Base-by-base conservation (phyloP, 1,140 invertebrate genomes). In the Trachymyrmex septentrionalis region DNA sequence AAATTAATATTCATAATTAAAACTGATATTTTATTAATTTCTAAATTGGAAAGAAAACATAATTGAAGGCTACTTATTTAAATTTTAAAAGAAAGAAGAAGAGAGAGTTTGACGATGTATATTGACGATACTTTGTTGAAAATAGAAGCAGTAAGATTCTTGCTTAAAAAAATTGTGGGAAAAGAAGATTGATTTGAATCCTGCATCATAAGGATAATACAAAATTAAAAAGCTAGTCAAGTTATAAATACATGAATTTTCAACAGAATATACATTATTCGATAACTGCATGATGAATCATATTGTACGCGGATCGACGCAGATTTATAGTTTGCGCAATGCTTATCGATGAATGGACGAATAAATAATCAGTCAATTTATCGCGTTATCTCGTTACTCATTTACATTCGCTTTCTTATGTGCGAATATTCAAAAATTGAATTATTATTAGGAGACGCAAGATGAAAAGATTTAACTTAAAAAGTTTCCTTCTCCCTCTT, bases 351-450 rank as follows among this genome's bases (percentile, higher is more conserved):
- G n/a, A 30, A 53, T 21, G 27, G 34, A 44, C 19, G 66, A 72
- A 82, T 72, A 72, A 82, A 82, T 82, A 82, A 82, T n/a, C 55
- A 81, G 21, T 71, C 19, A 59, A 82, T 82, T 72, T 81, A 81
- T 81, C 34, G 21, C 44, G 21, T 59, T 59, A 82, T 44, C 19
- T 44, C 30, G 16, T 61, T 55, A 57, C 34, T 72, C 78, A 24
- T 24, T 48, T 21, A 53, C 21, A 21, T 16, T 44, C 14, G 53
- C 16, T 34, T 4, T 44, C 14, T 78, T 78, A 44, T 30, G 4
- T 57, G 38, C 27, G 44, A 53, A 19, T 14, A 38, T n/a, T 71
- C 1, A 30, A 24, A 61, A 69, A 16, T 71, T 24, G 0, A 44
- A 71, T 72, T 48, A 44, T 24, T 21, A 21, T 48, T 27, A 21